Evolutionary conservation across 2,888 invertebrate species (phyloP).

Genomic region (Belgica antarctica): DNA sequence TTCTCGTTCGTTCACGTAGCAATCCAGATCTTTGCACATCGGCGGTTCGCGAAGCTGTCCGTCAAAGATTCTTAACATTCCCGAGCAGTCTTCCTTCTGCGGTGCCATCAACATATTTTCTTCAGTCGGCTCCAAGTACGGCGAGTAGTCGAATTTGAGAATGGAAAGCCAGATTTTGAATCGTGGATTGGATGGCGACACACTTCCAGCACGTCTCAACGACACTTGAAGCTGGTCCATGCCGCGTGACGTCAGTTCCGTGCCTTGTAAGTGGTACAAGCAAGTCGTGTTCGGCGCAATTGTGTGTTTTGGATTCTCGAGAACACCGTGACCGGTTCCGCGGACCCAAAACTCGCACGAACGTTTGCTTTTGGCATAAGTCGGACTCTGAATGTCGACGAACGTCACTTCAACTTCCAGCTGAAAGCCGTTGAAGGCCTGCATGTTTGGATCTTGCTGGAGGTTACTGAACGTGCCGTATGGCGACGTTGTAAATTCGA

Average conservation of each 20-base stretch:
- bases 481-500: constrained; percentile 86
- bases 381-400: constrained; percentile 78
- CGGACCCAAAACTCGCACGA: constrained; percentile 80
- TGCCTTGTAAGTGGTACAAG: constrained; percentile 75
- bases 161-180: constrained; percentile 84
- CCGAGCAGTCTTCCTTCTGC: constrained; percentile 74
- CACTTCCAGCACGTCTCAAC: constrained; percentile 57
- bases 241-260: constrained; percentile 60
- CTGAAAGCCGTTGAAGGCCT: constrained; percentile 84
- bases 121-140: constrained; percentile 58
- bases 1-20: constrained; percentile 54
- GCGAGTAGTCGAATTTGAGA: constrained; percentile 78
- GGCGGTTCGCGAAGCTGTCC: constrained; percentile 74
- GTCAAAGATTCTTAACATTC: constrained; percentile 84
- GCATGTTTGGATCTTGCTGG: constrained; percentile 71
- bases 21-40: constrained; percentile 76
- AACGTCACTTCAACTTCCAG: constrained; percentile 80
- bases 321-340: constrained; percentile 73
- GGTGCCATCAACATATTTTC: constrained; percentile 56
- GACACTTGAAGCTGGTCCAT: constrained; percentile 58
- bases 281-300: constrained; percentile 86
- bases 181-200: constrained; percentile 61
- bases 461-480: constrained; percentile 71
- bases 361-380: constrained; percentile 79
- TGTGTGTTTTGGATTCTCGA: constrained; percentile 82